Evolutionary conservation across 2,797 vertebrate genomes (phyloP).

Genomic region (Corythornis leucogaster): DNA sequence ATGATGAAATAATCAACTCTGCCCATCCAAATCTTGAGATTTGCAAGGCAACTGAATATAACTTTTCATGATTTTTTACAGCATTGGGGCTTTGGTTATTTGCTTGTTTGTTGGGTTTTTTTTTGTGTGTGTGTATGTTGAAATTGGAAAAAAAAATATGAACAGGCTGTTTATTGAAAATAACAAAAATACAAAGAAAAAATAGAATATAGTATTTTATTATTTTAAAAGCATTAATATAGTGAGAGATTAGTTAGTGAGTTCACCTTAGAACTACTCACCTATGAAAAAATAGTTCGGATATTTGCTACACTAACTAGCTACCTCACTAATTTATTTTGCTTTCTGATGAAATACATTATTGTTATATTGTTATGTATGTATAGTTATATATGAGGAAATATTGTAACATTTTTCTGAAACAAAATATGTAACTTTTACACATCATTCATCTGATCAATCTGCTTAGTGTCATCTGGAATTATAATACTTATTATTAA

Average conservation of each 20-base stretch:
- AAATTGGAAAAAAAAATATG: neutral
- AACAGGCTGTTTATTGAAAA: neutral
- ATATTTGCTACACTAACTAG: neutral
- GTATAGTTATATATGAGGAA: too few relatives aligned
- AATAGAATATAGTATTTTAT: neutral
- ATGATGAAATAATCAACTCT: neutral
- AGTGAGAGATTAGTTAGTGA: neutral
- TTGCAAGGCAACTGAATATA: neutral
- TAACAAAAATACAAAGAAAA: neutral
- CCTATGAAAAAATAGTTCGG: neutral
- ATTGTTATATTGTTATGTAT: neutral
- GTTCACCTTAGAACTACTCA: neutral
- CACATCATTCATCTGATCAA: neutral
- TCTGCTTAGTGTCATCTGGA: neutral
- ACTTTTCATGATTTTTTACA: neutral
- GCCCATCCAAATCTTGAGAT: neutral
- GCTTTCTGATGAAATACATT: neutral
- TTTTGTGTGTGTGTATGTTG: neutral
- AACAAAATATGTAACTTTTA: neutral
- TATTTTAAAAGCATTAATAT: neutral
- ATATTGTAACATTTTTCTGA: neutral
- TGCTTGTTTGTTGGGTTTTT: neutral
- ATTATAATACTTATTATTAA: neutral
- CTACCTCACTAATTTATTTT: neutral
- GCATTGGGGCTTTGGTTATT: fast-evolving